These are phyloP conservation scores for Folsomia manolachei DNA, from an alignment of 2,888 invertebrate species.

Conservation along the genomic window DNA sequence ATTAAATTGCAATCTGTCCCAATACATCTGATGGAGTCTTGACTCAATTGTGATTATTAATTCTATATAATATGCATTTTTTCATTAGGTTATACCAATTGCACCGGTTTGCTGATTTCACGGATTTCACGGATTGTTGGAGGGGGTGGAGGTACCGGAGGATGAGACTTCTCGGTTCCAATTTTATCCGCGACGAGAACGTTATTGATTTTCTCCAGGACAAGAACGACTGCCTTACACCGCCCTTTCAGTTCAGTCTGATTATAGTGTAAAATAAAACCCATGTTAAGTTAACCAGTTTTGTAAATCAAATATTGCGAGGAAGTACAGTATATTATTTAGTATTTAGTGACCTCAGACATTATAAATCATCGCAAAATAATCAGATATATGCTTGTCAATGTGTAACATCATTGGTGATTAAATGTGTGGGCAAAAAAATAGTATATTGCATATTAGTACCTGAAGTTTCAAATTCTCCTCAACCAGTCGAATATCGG, in stretches of 20 bases:
- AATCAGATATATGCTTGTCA: conserved; percentile 38
- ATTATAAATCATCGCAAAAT: conserved; percentile 14
- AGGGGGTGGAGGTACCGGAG: conserved; percentile 26
- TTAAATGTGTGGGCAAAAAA: conserved; percentile 12
- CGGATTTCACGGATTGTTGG: conserved; percentile 24
- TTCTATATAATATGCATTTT: neutral
- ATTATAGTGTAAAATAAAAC: conserved; percentile 47
- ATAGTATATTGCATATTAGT: conserved; percentile 49
- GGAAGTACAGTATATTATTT: neutral
- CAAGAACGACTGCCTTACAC: conserved; percentile 78
- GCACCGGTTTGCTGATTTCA: neutral
- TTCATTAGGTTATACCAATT: conserved; percentile 3
- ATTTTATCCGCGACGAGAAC: conserved; percentile 70
- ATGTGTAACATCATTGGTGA: conserved; percentile 27
- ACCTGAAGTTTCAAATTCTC: conserved; percentile 84
- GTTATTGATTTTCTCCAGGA: conserved; percentile 81
- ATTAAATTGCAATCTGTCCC: neutral
- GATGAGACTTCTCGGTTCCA: conserved; percentile 32
- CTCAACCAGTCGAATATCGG: conserved; percentile 52
- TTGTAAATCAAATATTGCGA: neutral
- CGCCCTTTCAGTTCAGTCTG: conserved; percentile 76
- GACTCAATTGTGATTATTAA: neutral
- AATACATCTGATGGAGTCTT: neutral
- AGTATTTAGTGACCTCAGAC: conserved; percentile 2
- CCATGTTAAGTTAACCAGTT: neutral